Conservation (phyloP, 1,140 invertebrate species). For the Hesperophylax magnus region DNA sequence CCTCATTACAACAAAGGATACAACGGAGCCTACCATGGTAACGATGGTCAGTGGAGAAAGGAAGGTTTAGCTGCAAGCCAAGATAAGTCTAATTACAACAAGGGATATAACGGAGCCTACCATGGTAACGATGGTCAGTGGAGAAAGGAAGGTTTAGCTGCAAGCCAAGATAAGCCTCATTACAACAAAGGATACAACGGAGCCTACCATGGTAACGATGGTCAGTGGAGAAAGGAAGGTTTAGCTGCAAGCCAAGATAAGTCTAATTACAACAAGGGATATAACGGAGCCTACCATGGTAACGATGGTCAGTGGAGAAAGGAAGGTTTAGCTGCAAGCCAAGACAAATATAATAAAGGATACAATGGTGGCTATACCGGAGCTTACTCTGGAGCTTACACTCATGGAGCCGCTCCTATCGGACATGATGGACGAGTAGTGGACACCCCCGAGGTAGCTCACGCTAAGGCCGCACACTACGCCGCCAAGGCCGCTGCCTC, state of each 20-base stretch:
- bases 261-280: no score
- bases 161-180: neutral
- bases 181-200: slow-evolving; percentile 40
- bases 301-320: no score
- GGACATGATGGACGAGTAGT: slow-evolving; percentile 63
- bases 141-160: slow-evolving; percentile 46
- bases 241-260: no score
- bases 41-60: slow-evolving; percentile 47
- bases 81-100: slow-evolving; percentile 27
- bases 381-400: no score
- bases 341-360: no score
- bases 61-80: neutral
- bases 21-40: slow-evolving; percentile 49
- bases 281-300: no score
- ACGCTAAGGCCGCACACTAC: slow-evolving; percentile 67
- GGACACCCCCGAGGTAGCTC: slow-evolving; percentile 68
- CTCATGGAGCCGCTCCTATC: slow-evolving; percentile 59
- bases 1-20: slow-evolving; percentile 50
- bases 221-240: no score
- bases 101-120: slow-evolving; percentile 48
- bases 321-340: no score
- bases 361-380: no score
- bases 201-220: no score
- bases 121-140: slow-evolving; percentile 39
- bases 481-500: slow-evolving; percentile 61